Evolutionary conservation across 2,797 vertebrate species (phyloP).

Genomic region (Sebastes oblongus): DNA sequence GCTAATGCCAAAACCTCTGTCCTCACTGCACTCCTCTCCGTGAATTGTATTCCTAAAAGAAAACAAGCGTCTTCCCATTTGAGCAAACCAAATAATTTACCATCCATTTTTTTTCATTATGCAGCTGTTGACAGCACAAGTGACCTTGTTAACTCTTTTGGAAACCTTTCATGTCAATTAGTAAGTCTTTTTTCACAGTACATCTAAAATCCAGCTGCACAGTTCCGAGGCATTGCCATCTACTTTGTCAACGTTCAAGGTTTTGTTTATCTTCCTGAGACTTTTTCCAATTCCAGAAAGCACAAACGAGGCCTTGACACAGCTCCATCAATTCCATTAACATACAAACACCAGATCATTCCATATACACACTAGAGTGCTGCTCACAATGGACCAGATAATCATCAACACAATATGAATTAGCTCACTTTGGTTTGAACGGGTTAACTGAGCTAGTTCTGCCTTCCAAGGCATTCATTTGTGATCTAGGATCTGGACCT

Average conservation of each 20-base stretch:
- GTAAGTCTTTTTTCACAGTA: background rate
- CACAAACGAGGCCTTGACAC: constrained; percentile 35
- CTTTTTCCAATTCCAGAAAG: background rate
- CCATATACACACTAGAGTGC: background rate
- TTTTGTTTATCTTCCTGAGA: constrained; percentile 17
- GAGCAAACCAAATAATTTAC: constrained; percentile 25
- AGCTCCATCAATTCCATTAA: constrained; percentile 55
- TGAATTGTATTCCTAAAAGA: constrained; percentile 10
- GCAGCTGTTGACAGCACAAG: constrained; percentile 24
- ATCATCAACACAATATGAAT: background rate
- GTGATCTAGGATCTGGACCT: background rate
- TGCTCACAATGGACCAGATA: background rate
- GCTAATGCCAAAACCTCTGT: constrained; percentile 16
- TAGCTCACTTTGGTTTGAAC: background rate
- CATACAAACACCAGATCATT: constrained; percentile 14
- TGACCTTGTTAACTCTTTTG: constrained; percentile 38
- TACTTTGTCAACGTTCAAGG: constrained; percentile 11
- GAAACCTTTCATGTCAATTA: constrained; percentile 48
- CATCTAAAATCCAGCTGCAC: constrained; percentile 26
- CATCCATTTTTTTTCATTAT: constrained; percentile 18
- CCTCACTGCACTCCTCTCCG: background rate
- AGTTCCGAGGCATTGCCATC: background rate
- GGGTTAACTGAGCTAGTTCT: background rate
- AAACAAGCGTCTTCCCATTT: constrained; percentile 13
- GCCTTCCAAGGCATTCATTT: background rate